phyloP scores from a whole-genome alignment of 2,797 vertebrate genomes.

The Acanthopagrus latus region DNA sequence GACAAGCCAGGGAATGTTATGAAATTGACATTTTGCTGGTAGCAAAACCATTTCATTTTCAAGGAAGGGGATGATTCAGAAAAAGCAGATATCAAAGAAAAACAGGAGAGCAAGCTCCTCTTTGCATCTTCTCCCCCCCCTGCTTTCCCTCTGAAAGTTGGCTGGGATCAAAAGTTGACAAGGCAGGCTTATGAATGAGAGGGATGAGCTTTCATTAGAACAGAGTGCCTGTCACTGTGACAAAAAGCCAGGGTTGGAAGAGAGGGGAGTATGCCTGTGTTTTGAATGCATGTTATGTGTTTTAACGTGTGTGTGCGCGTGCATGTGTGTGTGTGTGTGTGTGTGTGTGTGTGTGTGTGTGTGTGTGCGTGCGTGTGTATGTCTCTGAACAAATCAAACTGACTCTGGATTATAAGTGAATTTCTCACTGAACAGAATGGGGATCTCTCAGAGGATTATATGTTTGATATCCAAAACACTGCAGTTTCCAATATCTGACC shows the following conservation, averaged over 20 bases:
- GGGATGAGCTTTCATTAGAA: constrained; percentile 75
- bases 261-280: constrained; percentile 21
- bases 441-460: neutral
- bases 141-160: constrained; percentile 37
- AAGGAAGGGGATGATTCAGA: constrained; percentile 66
- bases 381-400: neutral
- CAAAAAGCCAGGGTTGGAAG: constrained; percentile 74
- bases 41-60: constrained; percentile 48
- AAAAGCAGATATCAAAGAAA: constrained; percentile 44
- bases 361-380: too few species aligned
- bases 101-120: constrained; percentile 1
- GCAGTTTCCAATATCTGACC: neutral
- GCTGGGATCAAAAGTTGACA: constrained; percentile 69
- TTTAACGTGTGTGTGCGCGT: neutral
- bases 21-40: constrained; percentile 24
- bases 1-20: neutral
- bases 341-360: constrained; percentile 8
- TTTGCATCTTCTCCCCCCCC: neutral
- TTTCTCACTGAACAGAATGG: constrained; percentile 7
- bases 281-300: constrained; percentile 48
- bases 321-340: neutral
- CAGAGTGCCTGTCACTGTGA: constrained; percentile 78
- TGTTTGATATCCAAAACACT: neutral
- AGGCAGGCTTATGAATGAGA: constrained; percentile 70
- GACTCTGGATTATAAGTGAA: constrained; percentile 1